Conservation (phyloP, 37 sponge, comb jelly and placozoan genomes). For the Mnemiopsis leidyi region DNA sequence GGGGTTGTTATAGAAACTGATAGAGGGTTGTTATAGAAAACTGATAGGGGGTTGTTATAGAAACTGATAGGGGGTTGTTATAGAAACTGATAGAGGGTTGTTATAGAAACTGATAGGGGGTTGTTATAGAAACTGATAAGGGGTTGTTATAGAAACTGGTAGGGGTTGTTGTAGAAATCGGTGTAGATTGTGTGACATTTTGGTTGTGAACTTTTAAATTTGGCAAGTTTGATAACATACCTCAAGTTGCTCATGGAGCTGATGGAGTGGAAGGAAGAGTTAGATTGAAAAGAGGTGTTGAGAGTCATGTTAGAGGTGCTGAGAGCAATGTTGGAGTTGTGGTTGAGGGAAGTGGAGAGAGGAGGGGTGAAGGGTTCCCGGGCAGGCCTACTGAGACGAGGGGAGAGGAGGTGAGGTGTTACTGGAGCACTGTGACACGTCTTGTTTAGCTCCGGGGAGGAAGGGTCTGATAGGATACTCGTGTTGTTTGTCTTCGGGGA, state of each 20-base stretch:
- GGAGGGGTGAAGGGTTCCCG: conserved; percentile 59
- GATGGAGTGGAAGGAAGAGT: conserved; percentile 37
- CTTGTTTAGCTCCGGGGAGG: background rate
- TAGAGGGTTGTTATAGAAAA: no score
- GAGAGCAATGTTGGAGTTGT: background rate
- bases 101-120: no score
- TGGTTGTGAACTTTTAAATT: no score
- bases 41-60: no score
- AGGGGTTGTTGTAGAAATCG: no score
- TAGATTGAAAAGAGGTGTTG: conserved; percentile 38
- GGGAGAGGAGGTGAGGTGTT: background rate
- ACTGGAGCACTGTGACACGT: background rate
- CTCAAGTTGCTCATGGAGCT: background rate
- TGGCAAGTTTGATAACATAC: no score
- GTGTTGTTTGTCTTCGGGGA: background rate
- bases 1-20: no score
- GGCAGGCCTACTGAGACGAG: background rate
- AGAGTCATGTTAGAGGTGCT: conserved; percentile 32
- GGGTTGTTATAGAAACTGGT: no score
- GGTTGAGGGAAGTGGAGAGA: conserved; percentile 46
- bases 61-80: no score
- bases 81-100: no score
- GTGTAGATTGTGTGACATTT: no score
- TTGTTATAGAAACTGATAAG: no score
- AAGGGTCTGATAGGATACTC: background rate